Evolutionary conservation across 2,888 invertebrate genomes (phyloP).

Genomic region (Masnerella sp.): DNA sequence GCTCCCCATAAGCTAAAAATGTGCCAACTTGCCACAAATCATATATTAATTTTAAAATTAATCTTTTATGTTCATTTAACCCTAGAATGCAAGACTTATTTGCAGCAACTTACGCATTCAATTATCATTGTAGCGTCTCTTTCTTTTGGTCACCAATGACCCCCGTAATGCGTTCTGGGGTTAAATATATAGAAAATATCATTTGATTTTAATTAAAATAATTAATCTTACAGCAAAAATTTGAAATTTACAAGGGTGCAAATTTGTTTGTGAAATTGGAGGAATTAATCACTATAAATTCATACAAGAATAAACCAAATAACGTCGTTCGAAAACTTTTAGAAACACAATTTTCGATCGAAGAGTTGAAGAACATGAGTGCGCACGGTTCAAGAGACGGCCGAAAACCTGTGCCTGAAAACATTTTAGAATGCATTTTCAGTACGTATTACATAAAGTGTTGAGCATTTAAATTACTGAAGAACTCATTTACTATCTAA

Average conservation of each 20-base stretch:
- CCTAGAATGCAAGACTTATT: no score
- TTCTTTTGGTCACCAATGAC: no score
- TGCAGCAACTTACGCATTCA: no score
- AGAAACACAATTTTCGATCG: background rate
- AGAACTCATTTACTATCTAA: no score
- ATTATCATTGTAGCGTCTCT: no score
- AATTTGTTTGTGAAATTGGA: background rate
- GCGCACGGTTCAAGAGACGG: background rate
- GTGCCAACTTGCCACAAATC: no score
- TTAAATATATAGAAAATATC: background rate
- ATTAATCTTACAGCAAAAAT: background rate
- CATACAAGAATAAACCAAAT: background rate
- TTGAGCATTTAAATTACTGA: no score
- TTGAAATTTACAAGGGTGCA: background rate
- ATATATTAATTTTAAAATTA: no score
- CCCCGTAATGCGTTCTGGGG: no score
- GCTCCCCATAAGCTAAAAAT: no score
- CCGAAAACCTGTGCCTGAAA: background rate
- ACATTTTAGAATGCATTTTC: background rate
- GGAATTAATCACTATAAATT: background rate
- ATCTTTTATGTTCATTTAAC: no score
- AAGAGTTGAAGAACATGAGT: background rate
- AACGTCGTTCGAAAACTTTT: background rate
- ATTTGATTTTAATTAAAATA: background rate
- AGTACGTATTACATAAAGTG: no score